Base-by-base conservation (phyloP, 2,888 invertebrate genomes). In the Punctoribates punctum region DNA sequence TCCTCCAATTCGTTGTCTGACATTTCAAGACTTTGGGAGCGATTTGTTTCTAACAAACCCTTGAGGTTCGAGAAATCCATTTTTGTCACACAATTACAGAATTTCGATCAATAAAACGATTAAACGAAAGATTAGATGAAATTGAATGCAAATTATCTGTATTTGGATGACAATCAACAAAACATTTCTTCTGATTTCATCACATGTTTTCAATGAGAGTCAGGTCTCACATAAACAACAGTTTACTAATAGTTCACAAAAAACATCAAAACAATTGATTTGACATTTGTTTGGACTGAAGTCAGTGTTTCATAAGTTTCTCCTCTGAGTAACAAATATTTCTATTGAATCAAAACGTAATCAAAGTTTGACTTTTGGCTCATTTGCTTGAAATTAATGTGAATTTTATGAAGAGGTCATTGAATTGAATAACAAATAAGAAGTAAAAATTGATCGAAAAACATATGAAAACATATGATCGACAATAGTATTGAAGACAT, bases 1-100 rank as follows among this genome's bases (percentile, higher is more conserved):
- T 73, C 73, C 54, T 77, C 77, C 23, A 77, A 73, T 23, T 77
- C 77, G 17, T 72, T 57, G n/a, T 77, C 77, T 15, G 77, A 62
- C 9, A 70, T 17, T 23, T 67, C 77, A n/a, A 72, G 73, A 57
- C 72, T 75, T 5, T 75, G 46, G 9, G 17, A 17, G 3, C 46
- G 13, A 6, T 75, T 54, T 5, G 23, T 67, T 27, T 76, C 73
- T 42, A 77, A 29, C 23, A 74, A 70, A 2, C 46, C 46, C 11
- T 74, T 57, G n/a, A 74, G 1, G 23, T 74, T 57, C 1, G 62
- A 29, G 0, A 57, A 38, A 65, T 74, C 74, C 74, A 74, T 74
- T 60, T 60, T 57, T 6, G 20, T 29, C 29, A 42, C 6, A 8
- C 23, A 70, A 42, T 27, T 23, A 1, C 17, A 11, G 48, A 70